phyloP scores from a whole-genome alignment of 2,113 vertebrate species.

The Myrmecobius fasciatus region DNA sequence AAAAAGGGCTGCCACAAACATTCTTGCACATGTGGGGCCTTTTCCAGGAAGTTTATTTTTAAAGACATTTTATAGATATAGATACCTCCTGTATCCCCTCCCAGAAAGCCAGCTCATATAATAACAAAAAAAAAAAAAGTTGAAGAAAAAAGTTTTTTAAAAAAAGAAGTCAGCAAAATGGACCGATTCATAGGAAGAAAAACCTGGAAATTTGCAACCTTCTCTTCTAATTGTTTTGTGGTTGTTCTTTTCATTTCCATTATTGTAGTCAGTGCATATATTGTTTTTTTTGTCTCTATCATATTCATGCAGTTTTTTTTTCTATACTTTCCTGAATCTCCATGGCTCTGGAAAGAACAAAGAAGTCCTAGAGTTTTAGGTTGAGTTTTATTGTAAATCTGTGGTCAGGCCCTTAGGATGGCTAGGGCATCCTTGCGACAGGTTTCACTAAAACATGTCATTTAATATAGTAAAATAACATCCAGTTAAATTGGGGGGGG shows the following conservation, averaged over 20 bases:
- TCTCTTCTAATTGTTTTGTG: neutral
- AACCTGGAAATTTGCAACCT: neutral
- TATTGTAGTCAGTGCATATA: neutral
- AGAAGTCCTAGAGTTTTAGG: neutral
- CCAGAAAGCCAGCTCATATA: neutral
- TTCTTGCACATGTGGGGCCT: too few relatives aligned
- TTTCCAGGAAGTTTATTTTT: neutral
- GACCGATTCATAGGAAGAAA: neutral
- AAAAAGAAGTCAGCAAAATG: neutral
- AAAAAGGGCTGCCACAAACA: too few relatives aligned
- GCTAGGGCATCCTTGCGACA: too few relatives aligned
- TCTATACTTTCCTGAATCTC: neutral
- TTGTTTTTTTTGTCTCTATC: neutral
- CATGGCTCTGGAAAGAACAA: neutral
- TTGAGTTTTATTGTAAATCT: neutral
- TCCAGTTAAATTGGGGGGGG: neutral
- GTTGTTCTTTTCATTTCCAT: neutral
- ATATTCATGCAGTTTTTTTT: neutral
- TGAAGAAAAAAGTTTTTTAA: neutral
- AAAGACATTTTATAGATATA: neutral
- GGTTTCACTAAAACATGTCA: neutral
- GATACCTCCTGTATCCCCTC: neutral
- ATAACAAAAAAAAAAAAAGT: neutral
- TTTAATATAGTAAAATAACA: neutral
- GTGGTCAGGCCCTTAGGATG: neutral